Conservation (phyloP, 1,140 invertebrate genomes). For the Muscidifurax raptorellus region DNA sequence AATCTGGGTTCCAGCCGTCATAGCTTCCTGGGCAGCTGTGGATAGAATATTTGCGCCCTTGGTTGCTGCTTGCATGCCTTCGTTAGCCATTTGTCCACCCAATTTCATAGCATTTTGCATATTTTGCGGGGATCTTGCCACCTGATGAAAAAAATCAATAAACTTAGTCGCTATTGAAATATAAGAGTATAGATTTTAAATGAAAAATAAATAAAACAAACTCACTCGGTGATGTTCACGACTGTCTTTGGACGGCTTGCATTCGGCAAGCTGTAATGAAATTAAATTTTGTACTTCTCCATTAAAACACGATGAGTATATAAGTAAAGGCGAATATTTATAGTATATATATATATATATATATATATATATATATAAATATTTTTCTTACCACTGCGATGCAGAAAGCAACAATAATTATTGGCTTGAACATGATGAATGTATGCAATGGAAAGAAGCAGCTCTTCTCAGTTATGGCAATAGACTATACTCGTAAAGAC, state of each 20-base stretch:
- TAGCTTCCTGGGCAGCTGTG: slow-evolving; percentile 11
- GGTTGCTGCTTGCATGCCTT: slow-evolving; percentile 22
- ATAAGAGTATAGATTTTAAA: not conserved
- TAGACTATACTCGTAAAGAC: not conserved
- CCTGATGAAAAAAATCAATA: not conserved
- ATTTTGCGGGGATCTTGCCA: not conserved
- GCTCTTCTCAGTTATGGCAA: not conserved
- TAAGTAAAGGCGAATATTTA: not conserved
- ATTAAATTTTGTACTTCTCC: too few species aligned
- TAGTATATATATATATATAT: too few species aligned
- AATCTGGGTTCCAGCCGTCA: slow-evolving; percentile 6
- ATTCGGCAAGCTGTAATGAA: slow-evolving; percentile 17
- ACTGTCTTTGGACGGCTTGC: not conserved
- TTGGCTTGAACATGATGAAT: slow-evolving; percentile 28
- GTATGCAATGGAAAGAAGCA: not conserved
- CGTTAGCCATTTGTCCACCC: slow-evolving; percentile 20
- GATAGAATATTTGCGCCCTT: not conserved
- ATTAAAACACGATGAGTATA: not conserved
- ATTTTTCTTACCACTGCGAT: slow-evolving; percentile 23
- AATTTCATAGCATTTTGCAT: slow-evolving; percentile 23
- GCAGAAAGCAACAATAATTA: slow-evolving; percentile 1
- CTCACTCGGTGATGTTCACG: slow-evolving; percentile 20
- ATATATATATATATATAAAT: too few species aligned
- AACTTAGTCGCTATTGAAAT: not conserved
- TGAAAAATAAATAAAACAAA: not conserved